Evolutionary conservation across 1,140 invertebrate genomes (phyloP).

Genomic region (Eumeta japonica): DNA sequence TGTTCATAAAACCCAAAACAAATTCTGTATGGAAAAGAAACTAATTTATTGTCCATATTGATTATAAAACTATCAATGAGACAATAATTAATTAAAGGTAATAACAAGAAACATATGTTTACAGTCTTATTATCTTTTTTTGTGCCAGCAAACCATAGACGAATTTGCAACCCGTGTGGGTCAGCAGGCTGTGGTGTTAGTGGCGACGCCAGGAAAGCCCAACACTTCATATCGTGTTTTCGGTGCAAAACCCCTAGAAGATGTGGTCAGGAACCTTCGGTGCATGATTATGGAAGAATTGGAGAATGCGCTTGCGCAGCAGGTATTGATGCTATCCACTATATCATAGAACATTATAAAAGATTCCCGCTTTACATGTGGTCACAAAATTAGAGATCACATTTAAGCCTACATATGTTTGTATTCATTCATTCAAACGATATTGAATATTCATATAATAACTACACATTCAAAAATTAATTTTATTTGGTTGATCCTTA

Average conservation of each 20-base stretch:
- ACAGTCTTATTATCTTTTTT: not conserved
- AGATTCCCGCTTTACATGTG: not conserved
- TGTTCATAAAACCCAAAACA: too few species aligned
- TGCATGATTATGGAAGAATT: conserved; percentile 92
- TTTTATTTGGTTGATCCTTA: too few species aligned
- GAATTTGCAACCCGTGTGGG: conserved; percentile 96
- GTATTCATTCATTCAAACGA: too few species aligned
- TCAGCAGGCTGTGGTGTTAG: conserved; percentile 94
- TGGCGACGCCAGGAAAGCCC: conserved; percentile 95
- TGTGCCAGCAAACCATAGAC: conserved; percentile 87
- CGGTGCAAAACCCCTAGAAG: conserved; percentile 94
- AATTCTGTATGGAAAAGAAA: too few species aligned
- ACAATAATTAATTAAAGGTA: not conserved
- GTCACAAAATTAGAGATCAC: conserved; percentile 4
- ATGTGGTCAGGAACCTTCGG: conserved; percentile 89
- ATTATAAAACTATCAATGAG: too few species aligned
- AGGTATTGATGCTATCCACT: conserved; percentile 32
- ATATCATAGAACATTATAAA: too few species aligned
- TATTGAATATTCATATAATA: too few species aligned
- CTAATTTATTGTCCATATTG: too few species aligned
- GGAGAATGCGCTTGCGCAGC: conserved; percentile 87
- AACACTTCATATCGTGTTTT: conserved; percentile 95
- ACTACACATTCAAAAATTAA: too few species aligned
- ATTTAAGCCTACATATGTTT: too few species aligned
- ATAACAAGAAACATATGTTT: not conserved